phyloP scores from a whole-genome alignment of 2,888 invertebrate genomes.

The Drosophila tripunctata region DNA sequence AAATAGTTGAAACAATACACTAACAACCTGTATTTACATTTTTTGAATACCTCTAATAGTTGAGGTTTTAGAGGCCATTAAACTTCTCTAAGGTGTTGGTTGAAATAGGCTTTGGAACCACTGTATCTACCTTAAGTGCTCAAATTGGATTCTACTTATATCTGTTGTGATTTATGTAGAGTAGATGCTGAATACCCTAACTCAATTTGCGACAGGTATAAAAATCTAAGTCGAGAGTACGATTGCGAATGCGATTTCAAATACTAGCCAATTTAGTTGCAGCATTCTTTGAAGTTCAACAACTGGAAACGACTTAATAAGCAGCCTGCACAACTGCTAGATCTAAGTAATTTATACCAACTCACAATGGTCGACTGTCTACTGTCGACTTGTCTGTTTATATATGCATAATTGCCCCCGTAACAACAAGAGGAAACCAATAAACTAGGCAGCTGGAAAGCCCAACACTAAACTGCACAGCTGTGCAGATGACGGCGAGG shows the following conservation, averaged over 20 bases:
- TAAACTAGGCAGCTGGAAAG: slow-evolving; percentile 27
- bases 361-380: slow-evolving; percentile 8
- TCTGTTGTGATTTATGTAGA: too few species aligned
- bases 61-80: too few species aligned
- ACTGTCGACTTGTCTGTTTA: slow-evolving; percentile 51
- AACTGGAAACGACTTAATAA: slow-evolving; percentile 68
- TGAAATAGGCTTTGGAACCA: too few species aligned
- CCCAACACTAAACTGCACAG: slow-evolving; percentile 34
- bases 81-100: too few species aligned
- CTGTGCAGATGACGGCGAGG: slow-evolving; percentile 30
- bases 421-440: slow-evolving; percentile 34
- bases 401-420: slow-evolving; percentile 63
- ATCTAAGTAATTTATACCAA: slow-evolving; percentile 48
- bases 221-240: too few species aligned
- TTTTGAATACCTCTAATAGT: too few species aligned
- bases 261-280: slow-evolving; percentile 15
- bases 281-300: slow-evolving; percentile 59
- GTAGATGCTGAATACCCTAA: background rate
- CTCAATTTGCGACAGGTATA: background rate
- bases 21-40: too few species aligned
- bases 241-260: background rate
- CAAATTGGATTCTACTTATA: too few species aligned
- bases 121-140: too few species aligned
- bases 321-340: slow-evolving; percentile 48
- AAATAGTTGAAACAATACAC: too few species aligned